phyloP scores from a whole-genome alignment of 2,113 vertebrate species.

The Tyrannus savana region DNA sequence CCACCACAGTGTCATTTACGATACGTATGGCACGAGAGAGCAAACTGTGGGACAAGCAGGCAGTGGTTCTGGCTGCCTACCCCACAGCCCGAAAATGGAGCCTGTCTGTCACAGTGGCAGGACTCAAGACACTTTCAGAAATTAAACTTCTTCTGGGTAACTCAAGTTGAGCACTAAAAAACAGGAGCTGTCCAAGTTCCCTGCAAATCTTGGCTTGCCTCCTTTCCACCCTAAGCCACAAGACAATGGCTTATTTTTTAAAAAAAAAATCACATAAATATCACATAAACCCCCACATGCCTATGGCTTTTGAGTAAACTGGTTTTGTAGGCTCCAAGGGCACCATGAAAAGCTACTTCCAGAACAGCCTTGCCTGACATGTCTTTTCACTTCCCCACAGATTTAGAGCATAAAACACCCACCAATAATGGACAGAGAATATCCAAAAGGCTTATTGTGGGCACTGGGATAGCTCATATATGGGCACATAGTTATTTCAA shows the following conservation, averaged over 20 bases:
- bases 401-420: neutral
- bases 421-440: neutral
- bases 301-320: neutral
- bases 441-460: neutral
- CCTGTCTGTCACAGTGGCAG: neutral
- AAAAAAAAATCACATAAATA: neutral
- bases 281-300: neutral
- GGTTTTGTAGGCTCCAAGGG: neutral
- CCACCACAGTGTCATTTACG: neutral
- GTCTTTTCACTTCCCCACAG: neutral
- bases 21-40: rapidly evolving
- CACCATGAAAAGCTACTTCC: neutral
- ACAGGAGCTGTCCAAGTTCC: neutral
- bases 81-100: neutral
- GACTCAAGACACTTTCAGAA: neutral
- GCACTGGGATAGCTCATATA: neutral
- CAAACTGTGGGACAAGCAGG: neutral
- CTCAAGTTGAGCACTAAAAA: neutral
- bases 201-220: neutral
- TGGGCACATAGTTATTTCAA: neutral
- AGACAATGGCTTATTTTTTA: neutral
- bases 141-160: neutral
- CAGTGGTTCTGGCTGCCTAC: neutral
- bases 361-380: neutral
- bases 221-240: neutral